phyloP scores from a whole-genome alignment of 2,888 invertebrate species.

The Minunthozetes semirufus region DNA sequence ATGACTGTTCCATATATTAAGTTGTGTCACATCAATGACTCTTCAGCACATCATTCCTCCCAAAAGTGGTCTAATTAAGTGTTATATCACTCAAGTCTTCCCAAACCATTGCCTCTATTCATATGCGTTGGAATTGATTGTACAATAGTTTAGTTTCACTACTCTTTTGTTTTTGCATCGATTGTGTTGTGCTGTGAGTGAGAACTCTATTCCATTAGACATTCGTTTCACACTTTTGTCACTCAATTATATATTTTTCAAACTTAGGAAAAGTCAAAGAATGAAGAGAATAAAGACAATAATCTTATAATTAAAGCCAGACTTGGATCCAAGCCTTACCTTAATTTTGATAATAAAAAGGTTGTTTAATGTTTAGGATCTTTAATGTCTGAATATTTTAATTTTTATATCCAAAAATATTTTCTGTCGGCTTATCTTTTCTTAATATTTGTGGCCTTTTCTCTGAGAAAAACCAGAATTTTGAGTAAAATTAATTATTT shows the following conservation, averaged over 20 bases:
- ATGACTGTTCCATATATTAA: constrained; percentile 12
- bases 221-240: not conserved
- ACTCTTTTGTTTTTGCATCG: constrained; percentile 9
- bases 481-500: constrained; percentile 15
- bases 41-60: constrained; percentile 15
- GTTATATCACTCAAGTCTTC: not conserved
- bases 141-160: not conserved
- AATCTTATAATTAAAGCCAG: not conserved
- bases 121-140: not conserved
- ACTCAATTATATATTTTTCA: not conserved
- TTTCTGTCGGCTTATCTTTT: constrained; percentile 6
- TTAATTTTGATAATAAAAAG: not conserved
- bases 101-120: not conserved
- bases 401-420: not conserved
- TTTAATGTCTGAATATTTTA: not conserved
- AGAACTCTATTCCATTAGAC: not conserved
- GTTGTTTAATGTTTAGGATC: not conserved
- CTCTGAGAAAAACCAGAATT: not conserved
- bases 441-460: not conserved
- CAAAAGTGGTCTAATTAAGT: constrained; percentile 17
- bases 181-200: not conserved
- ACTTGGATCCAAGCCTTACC: not conserved
- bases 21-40: constrained; percentile 5
- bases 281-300: too few species aligned
- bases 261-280: not conserved